phyloP scores from a whole-genome alignment of 2,113 vertebrate genomes.

The Myocastor coypus region DNA sequence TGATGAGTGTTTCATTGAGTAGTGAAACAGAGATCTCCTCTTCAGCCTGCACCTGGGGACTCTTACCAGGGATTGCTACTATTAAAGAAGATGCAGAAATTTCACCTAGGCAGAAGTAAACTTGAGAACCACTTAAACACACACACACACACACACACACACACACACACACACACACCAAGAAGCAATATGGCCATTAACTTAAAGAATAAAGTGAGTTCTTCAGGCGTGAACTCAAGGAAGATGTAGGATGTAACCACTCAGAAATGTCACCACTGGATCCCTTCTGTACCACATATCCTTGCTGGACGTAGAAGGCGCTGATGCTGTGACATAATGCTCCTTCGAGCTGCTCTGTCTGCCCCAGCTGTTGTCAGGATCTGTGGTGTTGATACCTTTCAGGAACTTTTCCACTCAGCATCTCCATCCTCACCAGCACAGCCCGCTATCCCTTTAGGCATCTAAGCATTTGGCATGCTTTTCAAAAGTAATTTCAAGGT shows the following conservation, averaged over 20 bases:
- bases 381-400: not conserved
- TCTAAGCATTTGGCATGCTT: not conserved
- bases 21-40: not conserved
- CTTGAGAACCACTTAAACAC: not conserved
- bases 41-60: not conserved
- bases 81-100: not conserved
- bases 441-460: not conserved
- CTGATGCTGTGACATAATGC: not conserved
- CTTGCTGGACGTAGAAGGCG: not conserved
- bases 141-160: too few species aligned
- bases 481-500: constrained; percentile 41
- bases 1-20: not conserved
- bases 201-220: not conserved
- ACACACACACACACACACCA: not conserved
- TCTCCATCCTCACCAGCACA: not conserved
- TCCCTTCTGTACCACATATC: not conserved
- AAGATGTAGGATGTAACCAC: not conserved
- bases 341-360: not conserved
- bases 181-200: not conserved
- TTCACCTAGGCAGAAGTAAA: not conserved
- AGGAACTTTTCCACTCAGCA: not conserved
- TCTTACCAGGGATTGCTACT: not conserved
- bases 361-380: not conserved
- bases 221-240: not conserved
- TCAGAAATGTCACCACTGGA: not conserved